Conservation (phyloP, 2,797 vertebrate species). For the Neosalanx taihuensis region DNA sequence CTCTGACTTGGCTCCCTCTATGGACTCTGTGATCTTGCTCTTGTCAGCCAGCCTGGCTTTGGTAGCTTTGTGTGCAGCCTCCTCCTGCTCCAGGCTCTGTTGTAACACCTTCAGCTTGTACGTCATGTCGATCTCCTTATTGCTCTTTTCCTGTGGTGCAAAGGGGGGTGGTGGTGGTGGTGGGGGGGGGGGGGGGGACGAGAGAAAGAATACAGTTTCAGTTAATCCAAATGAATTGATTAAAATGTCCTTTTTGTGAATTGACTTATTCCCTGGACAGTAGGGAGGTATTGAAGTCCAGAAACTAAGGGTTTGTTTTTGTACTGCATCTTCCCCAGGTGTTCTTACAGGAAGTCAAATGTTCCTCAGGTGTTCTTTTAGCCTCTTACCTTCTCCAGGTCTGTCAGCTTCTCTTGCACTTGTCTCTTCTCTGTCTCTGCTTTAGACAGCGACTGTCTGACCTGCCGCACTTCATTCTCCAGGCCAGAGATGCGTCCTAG, state of each 20-base stretch:
- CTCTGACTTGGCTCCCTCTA: slow-evolving; percentile 96
- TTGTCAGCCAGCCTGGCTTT: slow-evolving; percentile 92
- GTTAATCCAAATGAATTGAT: neutral
- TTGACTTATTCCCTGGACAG: too few relatives aligned
- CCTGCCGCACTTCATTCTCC: slow-evolving; percentile 87
- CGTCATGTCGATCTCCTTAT: slow-evolving; percentile 97
- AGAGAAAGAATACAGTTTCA: neutral
- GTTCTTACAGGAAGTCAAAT: too few relatives aligned
- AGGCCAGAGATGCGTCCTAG: slow-evolving; percentile 85
- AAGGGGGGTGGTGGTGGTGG: neutral
- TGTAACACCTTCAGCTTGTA: slow-evolving; percentile 96
- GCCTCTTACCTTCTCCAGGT: slow-evolving; percentile 88
- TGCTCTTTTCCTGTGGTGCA: slow-evolving; percentile 88
- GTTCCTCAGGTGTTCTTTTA: too few relatives aligned
- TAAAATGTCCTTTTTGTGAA: too few relatives aligned
- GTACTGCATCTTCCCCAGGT: too few relatives aligned
- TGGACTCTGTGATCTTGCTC: slow-evolving; percentile 96
- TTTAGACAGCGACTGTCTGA: slow-evolving; percentile 82
- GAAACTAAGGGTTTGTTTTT: too few relatives aligned
- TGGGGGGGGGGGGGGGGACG: neutral
- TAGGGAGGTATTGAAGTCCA: too few relatives aligned
- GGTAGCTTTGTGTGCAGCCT: slow-evolving; percentile 90
- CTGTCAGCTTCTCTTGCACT: slow-evolving; percentile 88
- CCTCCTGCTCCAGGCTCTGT: slow-evolving; percentile 94
- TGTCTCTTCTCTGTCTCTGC: slow-evolving; percentile 89